Evolutionary conservation across 1,140 invertebrate genomes (phyloP), one percentile per base, ranked within the genome.

Genomic region (Heterodera carotae): DNA sequence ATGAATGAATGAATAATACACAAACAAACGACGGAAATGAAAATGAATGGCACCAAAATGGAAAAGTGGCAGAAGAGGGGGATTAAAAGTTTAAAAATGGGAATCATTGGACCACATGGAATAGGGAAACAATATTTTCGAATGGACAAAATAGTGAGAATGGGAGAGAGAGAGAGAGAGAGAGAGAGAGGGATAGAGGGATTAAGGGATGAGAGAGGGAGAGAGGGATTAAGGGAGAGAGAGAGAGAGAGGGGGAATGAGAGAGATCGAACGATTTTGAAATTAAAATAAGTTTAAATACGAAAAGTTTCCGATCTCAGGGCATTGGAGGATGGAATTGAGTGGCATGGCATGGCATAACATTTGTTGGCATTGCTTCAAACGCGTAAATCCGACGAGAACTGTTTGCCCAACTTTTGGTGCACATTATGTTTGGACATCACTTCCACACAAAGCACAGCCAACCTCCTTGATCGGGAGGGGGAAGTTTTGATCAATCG

Each of bases 371-470:
- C 27, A 59, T 72, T 1, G 15, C 29, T 72, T 15, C 7, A 34
- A 6, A 59, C 48, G 48, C 48, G 48, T 0, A 72, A 56, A 29
- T 76, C 64, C 15, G 75, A 36, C 33, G 72, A 1, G 33, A 77
- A 53, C 29, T 69, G 43, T 39, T 71, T 77, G 53, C 76, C 76
- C 15, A 77, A 29, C 39, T 69, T 77, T 31, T 34, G 33, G 33
- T 77, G 31, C 33, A 77, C 56, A 33, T 64, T 77, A 33, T 39
- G 69, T 33, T 77, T 77, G n/a, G 76, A 77, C 76, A 77, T 77
- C 67, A 78, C 77, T 39, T 78, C 77, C 31, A 78, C 64, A 78
- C 77, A 78, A 8, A 78, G 33, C 33, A 78, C 74, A 10, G 66
- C 76, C 8, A 78, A 67, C 36, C 43, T 39, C 34, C 71, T 74